Conservation (phyloP, 2,113 vertebrate species). For the Centrocercus urophasianus region DNA sequence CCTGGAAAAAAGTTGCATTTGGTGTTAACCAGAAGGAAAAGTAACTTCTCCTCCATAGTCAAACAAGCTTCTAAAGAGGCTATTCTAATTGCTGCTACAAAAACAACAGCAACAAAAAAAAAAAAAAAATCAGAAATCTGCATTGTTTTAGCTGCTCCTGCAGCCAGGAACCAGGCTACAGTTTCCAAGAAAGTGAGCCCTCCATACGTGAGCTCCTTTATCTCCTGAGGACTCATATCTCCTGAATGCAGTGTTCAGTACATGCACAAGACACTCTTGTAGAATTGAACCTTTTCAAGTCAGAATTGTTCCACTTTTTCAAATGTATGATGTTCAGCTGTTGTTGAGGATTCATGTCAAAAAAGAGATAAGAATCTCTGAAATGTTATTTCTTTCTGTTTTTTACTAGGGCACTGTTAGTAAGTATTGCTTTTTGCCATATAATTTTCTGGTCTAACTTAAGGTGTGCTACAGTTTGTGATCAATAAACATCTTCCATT, state of each 20-base stretch:
- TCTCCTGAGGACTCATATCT: not conserved
- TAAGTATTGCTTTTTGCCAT: not conserved
- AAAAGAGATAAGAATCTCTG: not conserved
- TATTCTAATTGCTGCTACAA: not conserved
- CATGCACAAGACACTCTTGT: accelerated
- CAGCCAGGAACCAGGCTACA: not conserved
- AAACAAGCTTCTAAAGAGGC: not conserved
- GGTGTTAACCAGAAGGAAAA: not conserved
- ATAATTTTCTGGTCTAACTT: not conserved
- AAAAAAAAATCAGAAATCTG: not conserved
- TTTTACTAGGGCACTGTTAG: not conserved
- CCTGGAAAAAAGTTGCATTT: not conserved
- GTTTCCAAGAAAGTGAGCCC: not conserved
- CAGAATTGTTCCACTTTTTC: not conserved
- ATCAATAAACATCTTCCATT: not conserved
- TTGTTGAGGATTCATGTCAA: not conserved
- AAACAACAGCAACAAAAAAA: no score
- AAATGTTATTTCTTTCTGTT: not conserved
- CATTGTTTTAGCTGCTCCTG: not conserved
- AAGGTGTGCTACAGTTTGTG: not conserved
- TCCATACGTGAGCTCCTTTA: not conserved
- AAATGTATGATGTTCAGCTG: not conserved
- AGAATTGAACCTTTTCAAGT: not conserved
- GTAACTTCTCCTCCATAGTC: accelerated
- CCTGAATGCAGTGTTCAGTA: not conserved